phyloP scores from a whole-genome alignment of 2,888 invertebrate species.

The Crioceris asparagi region DNA sequence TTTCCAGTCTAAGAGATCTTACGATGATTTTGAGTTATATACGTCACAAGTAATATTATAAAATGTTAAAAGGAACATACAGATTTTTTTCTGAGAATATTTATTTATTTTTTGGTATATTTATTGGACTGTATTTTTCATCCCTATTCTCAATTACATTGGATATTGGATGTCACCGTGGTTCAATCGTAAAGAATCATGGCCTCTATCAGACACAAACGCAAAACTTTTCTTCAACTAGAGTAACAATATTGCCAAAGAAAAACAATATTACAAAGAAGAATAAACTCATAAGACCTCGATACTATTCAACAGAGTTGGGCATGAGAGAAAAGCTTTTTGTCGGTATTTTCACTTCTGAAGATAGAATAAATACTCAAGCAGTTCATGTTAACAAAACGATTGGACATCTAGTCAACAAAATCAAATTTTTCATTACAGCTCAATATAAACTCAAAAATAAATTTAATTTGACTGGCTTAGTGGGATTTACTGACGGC shows the following conservation, averaged over 20 bases:
- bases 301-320: slow-evolving; percentile 91
- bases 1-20: no score
- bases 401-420: slow-evolving; percentile 71
- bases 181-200: slow-evolving; percentile 14
- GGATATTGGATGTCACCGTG: slow-evolving; percentile 1
- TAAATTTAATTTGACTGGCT: slow-evolving; percentile 36
- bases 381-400: slow-evolving; percentile 84
- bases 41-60: no score
- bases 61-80: no score
- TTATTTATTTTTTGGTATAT: slow-evolving; percentile 27
- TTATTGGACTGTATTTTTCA: slow-evolving; percentile 29
- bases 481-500: slow-evolving; percentile 81
- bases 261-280: slow-evolving; percentile 13
- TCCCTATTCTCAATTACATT: slow-evolving; percentile 18
- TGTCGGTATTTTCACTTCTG: slow-evolving; percentile 72
- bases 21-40: no score
- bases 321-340: slow-evolving; percentile 85
- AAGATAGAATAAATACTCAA: slow-evolving; percentile 58
- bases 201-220: slow-evolving; percentile 12
- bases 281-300: slow-evolving; percentile 62
- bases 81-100: slow-evolving; percentile 24
- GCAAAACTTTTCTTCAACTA: no score
- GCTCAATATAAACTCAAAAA: slow-evolving; percentile 34
- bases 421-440: slow-evolving; percentile 50
- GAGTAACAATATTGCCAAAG: no score